Evolutionary conservation across 64 coral and sea anemone species (phyloP).

Genomic region (Montipora cactus): DNA sequence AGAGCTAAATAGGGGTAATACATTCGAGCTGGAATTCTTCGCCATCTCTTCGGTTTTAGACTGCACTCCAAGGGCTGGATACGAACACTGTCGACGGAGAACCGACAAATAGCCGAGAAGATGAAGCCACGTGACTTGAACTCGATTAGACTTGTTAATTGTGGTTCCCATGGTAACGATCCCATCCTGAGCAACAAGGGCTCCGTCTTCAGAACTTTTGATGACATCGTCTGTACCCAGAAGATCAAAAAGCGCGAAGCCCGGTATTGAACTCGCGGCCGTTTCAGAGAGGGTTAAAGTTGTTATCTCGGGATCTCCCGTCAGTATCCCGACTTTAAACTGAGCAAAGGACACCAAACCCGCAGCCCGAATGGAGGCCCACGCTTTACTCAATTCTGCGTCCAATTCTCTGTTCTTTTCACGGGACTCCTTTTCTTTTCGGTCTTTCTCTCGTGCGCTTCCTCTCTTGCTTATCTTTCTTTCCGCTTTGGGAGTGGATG

Average conservation of each 20-base stretch:
- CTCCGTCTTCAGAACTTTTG: slow-evolving; percentile 27
- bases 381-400: slow-evolving; percentile 72
- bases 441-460: slow-evolving; percentile 45
- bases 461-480: slow-evolving; percentile 72
- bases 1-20: slow-evolving; percentile 76
- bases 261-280: slow-evolving; percentile 65
- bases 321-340: slow-evolving; percentile 72
- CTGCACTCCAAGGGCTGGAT: slow-evolving; percentile 76
- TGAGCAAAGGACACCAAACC: slow-evolving; percentile 70
- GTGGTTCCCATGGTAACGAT: slow-evolving; percentile 79
- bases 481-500: slow-evolving; percentile 3
- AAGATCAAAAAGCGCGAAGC: slow-evolving; percentile 86
- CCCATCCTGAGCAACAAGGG: slow-evolving; percentile 71
- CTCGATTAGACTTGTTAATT: slow-evolving; percentile 77
- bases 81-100: slow-evolving; percentile 92
- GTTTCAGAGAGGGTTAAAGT: slow-evolving; percentile 74
- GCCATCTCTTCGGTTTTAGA: slow-evolving; percentile 9
- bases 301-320: slow-evolving; percentile 85
- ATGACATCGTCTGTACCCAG: slow-evolving; percentile 85
- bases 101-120: slow-evolving; percentile 78
- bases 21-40: neutral
- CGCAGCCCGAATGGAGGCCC: slow-evolving; percentile 89
- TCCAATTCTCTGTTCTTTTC: slow-evolving; percentile 80
- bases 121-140: slow-evolving; percentile 93
- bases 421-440: slow-evolving; percentile 70